A percentile compares a stretch with the other conserved stretches of the same genome.
phyloP scores from a whole-genome alignment of 1,140 invertebrate species.

The Drosophila nasuta region DNA sequence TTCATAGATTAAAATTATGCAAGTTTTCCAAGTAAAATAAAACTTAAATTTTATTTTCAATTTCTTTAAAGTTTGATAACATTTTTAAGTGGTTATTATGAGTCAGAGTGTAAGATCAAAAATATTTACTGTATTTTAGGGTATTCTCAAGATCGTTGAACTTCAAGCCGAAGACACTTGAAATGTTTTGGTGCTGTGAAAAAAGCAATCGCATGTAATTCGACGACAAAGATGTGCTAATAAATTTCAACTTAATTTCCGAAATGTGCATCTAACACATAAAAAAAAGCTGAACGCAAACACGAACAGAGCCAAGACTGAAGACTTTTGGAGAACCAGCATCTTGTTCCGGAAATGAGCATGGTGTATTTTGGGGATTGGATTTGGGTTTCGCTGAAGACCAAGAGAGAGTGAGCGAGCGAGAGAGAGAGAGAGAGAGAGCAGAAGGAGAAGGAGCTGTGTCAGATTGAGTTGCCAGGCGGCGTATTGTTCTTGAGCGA shows the following conservation, averaged over 20 bases:
- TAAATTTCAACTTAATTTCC: conserved; percentile 83
- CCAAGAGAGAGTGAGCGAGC: background rate
- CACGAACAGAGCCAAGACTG: background rate
- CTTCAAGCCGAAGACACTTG: background rate
- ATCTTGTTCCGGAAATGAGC: conserved; percentile 50
- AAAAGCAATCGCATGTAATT: conserved; percentile 69
- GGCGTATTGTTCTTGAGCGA: conserved; percentile 50
- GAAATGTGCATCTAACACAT: conserved; percentile 82
- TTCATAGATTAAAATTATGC: no score
- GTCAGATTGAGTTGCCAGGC: conserved; percentile 54
- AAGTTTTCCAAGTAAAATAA: no score
- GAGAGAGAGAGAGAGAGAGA: conserved; percentile 1
- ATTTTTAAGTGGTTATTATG: no score
- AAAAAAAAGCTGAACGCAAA: conserved; percentile 61
- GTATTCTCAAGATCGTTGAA: background rate
- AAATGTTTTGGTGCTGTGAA: conserved; percentile 56
- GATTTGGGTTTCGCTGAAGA: conserved; percentile 11
- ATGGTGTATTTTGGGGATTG: conserved; percentile 32
- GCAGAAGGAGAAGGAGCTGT: background rate
- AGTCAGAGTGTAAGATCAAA: no score
- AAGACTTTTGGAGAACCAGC: background rate
- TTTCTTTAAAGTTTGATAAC: no score
- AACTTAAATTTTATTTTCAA: no score
- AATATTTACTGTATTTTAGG: background rate
- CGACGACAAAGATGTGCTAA: conserved; percentile 81